Base-by-base conservation (phyloP, 2,113 vertebrate species). In the Amblyopsis rosae region DNA sequence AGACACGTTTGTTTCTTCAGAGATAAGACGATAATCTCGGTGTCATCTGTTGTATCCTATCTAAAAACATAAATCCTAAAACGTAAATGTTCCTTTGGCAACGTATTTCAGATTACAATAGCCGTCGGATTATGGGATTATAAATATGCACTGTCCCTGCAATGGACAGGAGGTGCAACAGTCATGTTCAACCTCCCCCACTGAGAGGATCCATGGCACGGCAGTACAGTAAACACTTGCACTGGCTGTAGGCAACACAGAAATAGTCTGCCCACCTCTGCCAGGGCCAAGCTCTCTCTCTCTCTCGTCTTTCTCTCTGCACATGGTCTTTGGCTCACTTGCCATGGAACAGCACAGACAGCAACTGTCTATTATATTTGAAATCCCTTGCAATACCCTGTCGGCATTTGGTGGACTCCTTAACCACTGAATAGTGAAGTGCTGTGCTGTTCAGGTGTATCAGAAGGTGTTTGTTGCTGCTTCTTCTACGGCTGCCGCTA, bases 161-260 rank as follows among this genome's bases (percentile, higher is more conserved):
- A 78, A 82, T 65, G 73, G 67, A 85, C 88, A 87, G 72, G 57
- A 89, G 89, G 86, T 89, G 65, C 81, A 81, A 79, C 82, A 80
- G 60, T 86, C 86, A 88, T 87, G 86, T 88, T 91, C 88, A 91
- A 81, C 85, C 50, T 75, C 72, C 86, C 87, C 87, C 80, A 77
- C 80, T 70, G 86, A 88, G 87, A 84, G 82, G 87, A 80, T 79
- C 83, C 84, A 71, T 84, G 78, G 82, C 85, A 82, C 84, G 84
- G 84, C 85, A 87, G 83, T 87, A 90, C 85, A 87, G 84, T 87
- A 90, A 88, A 92, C 87, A 90, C 86, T 86, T 70, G 73, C 83
- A 13, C 82, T 83, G 86, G 87, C 90, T 86, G 77, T 77, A 69
- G 90, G 90, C 87, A 74, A 88, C 87, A 76, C 86, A 82, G 76